A percentile compares a stretch with the other conserved stretches of the same genome.
Conservation (phyloP, 2,888 invertebrate species). For the Biston betularia region DNA sequence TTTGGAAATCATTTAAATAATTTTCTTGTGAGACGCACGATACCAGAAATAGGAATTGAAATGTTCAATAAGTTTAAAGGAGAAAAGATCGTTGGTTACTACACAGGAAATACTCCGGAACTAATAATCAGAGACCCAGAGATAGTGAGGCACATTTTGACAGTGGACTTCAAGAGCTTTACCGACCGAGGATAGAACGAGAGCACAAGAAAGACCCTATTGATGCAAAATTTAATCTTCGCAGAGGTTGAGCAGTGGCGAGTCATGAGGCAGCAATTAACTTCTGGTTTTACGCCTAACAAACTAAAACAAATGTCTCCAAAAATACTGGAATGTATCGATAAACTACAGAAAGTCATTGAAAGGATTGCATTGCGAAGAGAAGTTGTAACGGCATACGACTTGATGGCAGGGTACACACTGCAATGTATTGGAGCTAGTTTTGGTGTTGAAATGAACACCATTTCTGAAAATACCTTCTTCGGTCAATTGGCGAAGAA, state of each 20-base stretch:
- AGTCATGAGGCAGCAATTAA: conserved; percentile 40
- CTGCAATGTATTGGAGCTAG: conserved; percentile 57
- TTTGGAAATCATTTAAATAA: conserved; percentile 44
- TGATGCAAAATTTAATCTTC: conserved; percentile 57
- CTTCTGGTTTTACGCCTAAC: conserved; percentile 57
- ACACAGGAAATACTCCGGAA: conserved; percentile 48
- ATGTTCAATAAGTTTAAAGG: conserved; percentile 50
- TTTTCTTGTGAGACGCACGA: conserved; percentile 31
- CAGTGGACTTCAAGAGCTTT: conserved; percentile 53
- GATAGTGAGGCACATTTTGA: conserved; percentile 52
- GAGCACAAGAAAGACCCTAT: conserved; percentile 50
- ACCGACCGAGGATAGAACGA: conserved; percentile 51
- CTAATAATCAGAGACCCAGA: conserved; percentile 58
- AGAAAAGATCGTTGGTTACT: conserved; percentile 56
- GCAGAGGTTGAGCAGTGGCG: conserved; percentile 55
- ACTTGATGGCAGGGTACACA: conserved; percentile 58
- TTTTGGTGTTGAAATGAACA: conserved; percentile 50
- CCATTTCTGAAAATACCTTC: conserved; percentile 21
- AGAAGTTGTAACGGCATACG: conserved; percentile 43
- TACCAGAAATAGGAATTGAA: conserved; percentile 33
- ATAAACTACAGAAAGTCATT: conserved; percentile 34
- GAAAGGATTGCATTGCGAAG: background rate
- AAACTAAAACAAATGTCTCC: conserved; percentile 63
- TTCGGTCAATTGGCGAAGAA: conserved; percentile 30
- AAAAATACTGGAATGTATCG: conserved; percentile 48